These are phyloP conservation scores for Puntigrus tetrazona DNA, from an alignment of 2,113 vertebrate genomes.

Conservation along the genomic window DNA sequence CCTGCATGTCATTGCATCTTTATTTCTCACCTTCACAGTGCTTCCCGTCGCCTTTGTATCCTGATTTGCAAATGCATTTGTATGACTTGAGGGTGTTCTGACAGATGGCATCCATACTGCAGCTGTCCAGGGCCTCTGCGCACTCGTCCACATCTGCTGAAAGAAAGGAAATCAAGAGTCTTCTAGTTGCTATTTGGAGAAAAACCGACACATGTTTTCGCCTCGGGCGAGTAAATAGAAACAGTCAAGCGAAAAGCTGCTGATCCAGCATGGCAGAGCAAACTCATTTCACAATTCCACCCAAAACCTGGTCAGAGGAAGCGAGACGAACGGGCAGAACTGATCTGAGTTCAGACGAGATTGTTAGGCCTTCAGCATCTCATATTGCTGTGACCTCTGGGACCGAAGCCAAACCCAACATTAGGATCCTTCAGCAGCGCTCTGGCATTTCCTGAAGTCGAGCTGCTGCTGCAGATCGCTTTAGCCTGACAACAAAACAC, in stretches of 20 bases:
- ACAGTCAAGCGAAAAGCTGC: slow-evolving; percentile 26
- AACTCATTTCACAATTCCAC: not conserved
- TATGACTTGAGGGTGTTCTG: slow-evolving; percentile 83
- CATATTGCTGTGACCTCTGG: slow-evolving; percentile 13
- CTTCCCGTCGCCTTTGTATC: slow-evolving; percentile 94
- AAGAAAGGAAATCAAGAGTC: slow-evolving; percentile 11
- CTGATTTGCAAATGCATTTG: slow-evolving; percentile 86
- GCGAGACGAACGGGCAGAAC: not conserved
- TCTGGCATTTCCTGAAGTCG: slow-evolving; percentile 19
- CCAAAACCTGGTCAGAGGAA: not conserved
- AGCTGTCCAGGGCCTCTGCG: slow-evolving; percentile 80
- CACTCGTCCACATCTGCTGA: slow-evolving; percentile 83
- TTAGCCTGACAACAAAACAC: not conserved
- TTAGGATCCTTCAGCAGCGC: slow-evolving; percentile 1
- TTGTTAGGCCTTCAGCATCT: slow-evolving; percentile 1
- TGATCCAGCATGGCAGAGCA: not conserved
- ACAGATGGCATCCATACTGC: slow-evolving; percentile 86
- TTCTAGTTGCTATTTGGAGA: slow-evolving; percentile 25
- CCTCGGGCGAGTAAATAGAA: slow-evolving; percentile 16
- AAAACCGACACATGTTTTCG: slow-evolving; percentile 21
- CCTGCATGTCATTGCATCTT: not conserved
- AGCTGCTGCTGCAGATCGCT: not conserved
- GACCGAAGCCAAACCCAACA: slow-evolving; percentile 11
- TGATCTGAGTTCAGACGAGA: not conserved
- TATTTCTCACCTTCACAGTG: slow-evolving; percentile 91